Percentiles rank a stretch among this genome's conserved stretches.
Evolutionary conservation across 2,113 vertebrate genomes (phyloP).

Genomic region (Semnornis frantzii): DNA sequence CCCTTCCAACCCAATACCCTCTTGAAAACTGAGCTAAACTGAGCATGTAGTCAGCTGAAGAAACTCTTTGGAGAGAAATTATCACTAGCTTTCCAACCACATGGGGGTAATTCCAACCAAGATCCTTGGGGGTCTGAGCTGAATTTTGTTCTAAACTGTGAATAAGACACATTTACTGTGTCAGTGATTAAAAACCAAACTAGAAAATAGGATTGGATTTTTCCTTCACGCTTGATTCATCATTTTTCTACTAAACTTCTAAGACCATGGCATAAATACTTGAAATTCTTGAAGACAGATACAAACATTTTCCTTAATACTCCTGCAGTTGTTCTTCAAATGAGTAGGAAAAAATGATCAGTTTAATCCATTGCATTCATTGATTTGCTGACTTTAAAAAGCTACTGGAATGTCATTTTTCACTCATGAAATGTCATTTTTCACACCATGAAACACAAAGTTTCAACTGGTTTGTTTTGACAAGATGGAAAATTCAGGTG

Average conservation of each 20-base stretch:
- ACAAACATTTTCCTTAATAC: not conserved
- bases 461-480: not conserved
- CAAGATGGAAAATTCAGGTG: not conserved
- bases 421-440: not conserved
- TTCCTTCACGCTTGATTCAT: not conserved
- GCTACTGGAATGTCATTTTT: not conserved
- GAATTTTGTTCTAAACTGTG: not conserved
- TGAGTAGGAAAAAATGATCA: not conserved
- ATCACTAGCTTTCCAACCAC: not conserved
- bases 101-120: not conserved
- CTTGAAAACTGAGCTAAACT: not conserved
- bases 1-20: too few relatives aligned
- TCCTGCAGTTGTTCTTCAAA: not conserved
- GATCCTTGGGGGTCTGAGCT: not conserved
- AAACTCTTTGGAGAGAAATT: not conserved
- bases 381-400: not conserved
- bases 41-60: not conserved
- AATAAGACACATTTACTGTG: not conserved
- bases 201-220: not conserved
- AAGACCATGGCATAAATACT: not conserved
- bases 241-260: not conserved
- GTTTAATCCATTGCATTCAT: not conserved
- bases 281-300: not conserved
- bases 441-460: too few relatives aligned
- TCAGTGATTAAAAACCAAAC: not conserved